Evolutionary conservation across 2,888 invertebrate genomes (phyloP).

Genomic region (Phasia obesa): DNA sequence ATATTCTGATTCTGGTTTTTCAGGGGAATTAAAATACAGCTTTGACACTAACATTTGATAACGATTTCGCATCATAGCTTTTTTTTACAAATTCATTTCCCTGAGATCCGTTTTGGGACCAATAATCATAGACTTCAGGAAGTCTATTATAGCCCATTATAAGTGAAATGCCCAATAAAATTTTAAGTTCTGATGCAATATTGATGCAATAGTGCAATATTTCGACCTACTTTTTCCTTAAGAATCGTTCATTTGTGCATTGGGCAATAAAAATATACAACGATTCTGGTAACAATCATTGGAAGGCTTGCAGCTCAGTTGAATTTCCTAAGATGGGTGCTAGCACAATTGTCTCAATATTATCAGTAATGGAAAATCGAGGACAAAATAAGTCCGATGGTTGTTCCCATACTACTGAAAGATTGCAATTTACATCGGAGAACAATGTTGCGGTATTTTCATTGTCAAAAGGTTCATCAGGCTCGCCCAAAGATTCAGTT

Average conservation of each 20-base stretch:
- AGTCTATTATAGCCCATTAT: constrained; percentile 14
- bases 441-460: no score
- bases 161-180: constrained; percentile 15
- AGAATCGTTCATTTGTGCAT: constrained; percentile 24
- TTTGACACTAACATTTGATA: constrained; percentile 15
- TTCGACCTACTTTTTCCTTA: constrained; percentile 5
- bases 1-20: constrained; percentile 10
- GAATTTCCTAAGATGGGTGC: neutral
- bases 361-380: constrained; percentile 19
- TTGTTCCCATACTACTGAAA: no score
- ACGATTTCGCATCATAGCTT: constrained; percentile 10
- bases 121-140: constrained; percentile 5
- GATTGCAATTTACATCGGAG: no score
- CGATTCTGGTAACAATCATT: constrained; percentile 25
- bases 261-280: constrained; percentile 8
- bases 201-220: constrained; percentile 13
- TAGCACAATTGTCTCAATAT: constrained; percentile 11
- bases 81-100: constrained; percentile 7
- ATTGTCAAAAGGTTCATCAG: no score
- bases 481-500: no score
- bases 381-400: constrained; percentile 13
- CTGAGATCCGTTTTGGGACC: constrained; percentile 5
- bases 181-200: constrained; percentile 17
- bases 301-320: constrained; percentile 15
- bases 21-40: constrained; percentile 12